A percentile compares a stretch with the other conserved stretches of the same genome.
Conservation (phyloP, 92 coral and sea anemone species). For the Nematostella vectensis region DNA sequence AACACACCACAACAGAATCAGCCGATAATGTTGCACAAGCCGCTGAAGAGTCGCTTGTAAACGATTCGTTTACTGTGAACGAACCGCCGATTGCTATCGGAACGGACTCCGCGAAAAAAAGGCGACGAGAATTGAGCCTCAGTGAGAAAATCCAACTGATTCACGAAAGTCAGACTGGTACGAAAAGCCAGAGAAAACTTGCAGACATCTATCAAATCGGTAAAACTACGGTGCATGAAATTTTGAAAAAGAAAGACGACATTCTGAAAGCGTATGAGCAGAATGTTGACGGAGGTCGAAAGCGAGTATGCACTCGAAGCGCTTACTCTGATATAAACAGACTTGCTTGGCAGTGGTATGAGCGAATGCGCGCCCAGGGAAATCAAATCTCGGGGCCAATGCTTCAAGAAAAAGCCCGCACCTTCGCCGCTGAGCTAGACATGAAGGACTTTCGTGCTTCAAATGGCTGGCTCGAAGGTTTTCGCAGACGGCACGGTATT, state of each 20-base stretch:
- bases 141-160: conserved; percentile 27
- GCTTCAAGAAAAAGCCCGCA: conserved; percentile 25
- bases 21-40: background rate
- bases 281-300: conserved; percentile 14
- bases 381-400: conserved; percentile 18
- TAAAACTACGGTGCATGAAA: conserved; percentile 28
- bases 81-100: conserved; percentile 12
- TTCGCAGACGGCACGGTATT: conserved; percentile 13
- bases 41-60: background rate
- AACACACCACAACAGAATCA: too few species aligned
- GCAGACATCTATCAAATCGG: conserved; percentile 19
- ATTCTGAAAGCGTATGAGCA: conserved; percentile 16
- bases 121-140: conserved; percentile 17
- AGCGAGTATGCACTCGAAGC: conserved; percentile 21
- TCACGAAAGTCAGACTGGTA: conserved; percentile 15
- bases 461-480: conserved; percentile 32
- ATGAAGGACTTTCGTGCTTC: conserved; percentile 26
- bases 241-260: conserved; percentile 25
- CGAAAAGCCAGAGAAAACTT: conserved; percentile 19
- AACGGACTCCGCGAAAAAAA: conserved; percentile 8
- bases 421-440: conserved; percentile 28
- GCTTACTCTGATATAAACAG: conserved; percentile 24
- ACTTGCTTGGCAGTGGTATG: conserved; percentile 40
- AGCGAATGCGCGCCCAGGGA: conserved; percentile 10
- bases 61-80: background rate